Percentiles rank a stretch among this genome's conserved stretches.
These are phyloP conservation scores for Stegodyphus mimosarum DNA, from an alignment of 1,140 invertebrate genomes.

Conservation along the genomic window DNA sequence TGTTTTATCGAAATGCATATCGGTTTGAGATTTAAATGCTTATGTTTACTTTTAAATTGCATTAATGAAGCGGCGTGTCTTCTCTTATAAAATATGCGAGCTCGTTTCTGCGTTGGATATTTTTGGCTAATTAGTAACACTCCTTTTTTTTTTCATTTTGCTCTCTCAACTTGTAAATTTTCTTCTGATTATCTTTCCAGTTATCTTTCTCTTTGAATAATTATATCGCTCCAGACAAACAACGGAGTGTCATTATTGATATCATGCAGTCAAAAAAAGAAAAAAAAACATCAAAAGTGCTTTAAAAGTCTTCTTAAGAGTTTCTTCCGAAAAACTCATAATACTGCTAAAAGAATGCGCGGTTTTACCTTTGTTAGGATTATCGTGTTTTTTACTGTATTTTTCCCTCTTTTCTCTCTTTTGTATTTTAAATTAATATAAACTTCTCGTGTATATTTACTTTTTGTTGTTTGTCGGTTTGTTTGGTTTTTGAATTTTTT, in stretches of 20 bases:
- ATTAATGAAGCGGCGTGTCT: slow-evolving; percentile 58
- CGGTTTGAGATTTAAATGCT: slow-evolving; percentile 60
- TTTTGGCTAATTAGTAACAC: slow-evolving; percentile 50
- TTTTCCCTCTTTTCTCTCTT: slow-evolving; percentile 42
- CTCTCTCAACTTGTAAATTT: slow-evolving; percentile 49
- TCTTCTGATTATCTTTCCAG: slow-evolving; percentile 58
- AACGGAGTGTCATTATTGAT: slow-evolving; percentile 58
- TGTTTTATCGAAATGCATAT: slow-evolving; percentile 39
- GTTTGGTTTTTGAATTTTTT: slow-evolving; percentile 39
- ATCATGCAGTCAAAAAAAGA: slow-evolving; percentile 31
- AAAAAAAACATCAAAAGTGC: slow-evolving; percentile 56
- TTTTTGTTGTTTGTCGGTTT: slow-evolving; percentile 58
- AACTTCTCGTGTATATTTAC: slow-evolving; percentile 54
- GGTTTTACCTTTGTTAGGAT: slow-evolving; percentile 60
- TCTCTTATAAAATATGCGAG: slow-evolving; percentile 57
- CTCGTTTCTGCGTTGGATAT: slow-evolving; percentile 15
- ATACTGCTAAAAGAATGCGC: slow-evolving; percentile 46
- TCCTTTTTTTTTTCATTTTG: slow-evolving; percentile 27
- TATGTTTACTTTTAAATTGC: slow-evolving; percentile 60
- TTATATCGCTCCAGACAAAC: slow-evolving; percentile 51
- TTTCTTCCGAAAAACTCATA: slow-evolving; percentile 50
- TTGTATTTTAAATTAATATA: slow-evolving; percentile 62
- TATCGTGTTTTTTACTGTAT: slow-evolving; percentile 20
- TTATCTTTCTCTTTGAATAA: slow-evolving; percentile 53
- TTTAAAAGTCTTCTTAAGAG: slow-evolving; percentile 57